A percentile compares a stretch with the other conserved stretches of the same genome.
These are phyloP conservation scores for Chironomus striatipennis DNA, from an alignment of 1,140 invertebrate species.

Conservation along the genomic window DNA sequence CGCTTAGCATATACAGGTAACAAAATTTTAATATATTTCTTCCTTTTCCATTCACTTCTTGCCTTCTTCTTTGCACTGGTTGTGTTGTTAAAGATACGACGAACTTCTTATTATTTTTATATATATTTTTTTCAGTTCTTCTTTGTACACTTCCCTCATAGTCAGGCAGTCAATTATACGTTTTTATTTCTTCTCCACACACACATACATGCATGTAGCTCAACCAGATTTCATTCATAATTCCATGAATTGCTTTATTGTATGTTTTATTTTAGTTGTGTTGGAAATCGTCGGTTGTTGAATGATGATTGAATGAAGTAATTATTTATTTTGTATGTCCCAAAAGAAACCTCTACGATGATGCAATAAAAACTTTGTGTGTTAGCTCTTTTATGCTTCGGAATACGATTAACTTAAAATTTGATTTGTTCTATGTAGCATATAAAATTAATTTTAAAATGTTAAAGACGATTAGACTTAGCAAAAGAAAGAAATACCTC, in stretches of 20 bases:
- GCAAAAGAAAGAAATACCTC: neutral
- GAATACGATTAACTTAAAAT: neutral
- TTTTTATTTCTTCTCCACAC: neutral
- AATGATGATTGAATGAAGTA: slow-evolving; percentile 3
- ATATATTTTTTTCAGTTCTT: neutral
- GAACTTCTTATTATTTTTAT: slow-evolving; percentile 5
- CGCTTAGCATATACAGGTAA: no score
- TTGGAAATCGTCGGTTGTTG: neutral
- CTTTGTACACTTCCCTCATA: neutral
- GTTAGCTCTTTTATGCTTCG: neutral
- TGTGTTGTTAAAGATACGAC: neutral
- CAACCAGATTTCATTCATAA: neutral
- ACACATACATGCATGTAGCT: neutral
- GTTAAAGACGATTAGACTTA: neutral
- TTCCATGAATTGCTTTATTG: neutral
- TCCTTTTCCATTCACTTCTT: neutral
- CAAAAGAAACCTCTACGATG: slow-evolving; percentile 6
- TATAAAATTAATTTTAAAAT: neutral
- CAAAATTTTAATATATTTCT: neutral
- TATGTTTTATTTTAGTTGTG: slow-evolving; percentile 1
- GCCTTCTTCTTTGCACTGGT: neutral
- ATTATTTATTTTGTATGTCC: slow-evolving; percentile 8
- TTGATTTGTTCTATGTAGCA: neutral
- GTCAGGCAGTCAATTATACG: neutral
- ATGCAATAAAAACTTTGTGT: neutral